Base-by-base conservation (phyloP, 1,140 invertebrate genomes). In the Apocrypta bakeri region DNA sequence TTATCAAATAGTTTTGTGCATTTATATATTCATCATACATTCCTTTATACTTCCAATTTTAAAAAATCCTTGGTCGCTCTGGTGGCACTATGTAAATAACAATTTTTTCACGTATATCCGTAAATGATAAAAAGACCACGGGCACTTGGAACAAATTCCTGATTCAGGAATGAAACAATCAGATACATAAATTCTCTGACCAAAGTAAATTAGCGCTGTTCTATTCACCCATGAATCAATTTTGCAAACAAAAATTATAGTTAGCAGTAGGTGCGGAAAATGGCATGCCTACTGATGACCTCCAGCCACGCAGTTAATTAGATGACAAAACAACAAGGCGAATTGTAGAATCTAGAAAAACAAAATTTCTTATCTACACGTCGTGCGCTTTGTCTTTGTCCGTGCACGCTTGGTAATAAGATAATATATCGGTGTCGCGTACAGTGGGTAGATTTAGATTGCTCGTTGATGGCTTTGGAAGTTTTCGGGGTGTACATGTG, bases 401-500 rank as follows among this genome's bases (percentile, higher is more conserved):
- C 17, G n/a, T n/a, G n/a, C n/a, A n/a, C n/a, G n/a, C n/a, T n/a
- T n/a, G n/a, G n/a, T n/a, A n/a, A 56, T 56, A 17, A 79, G 37
- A 31, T 11, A 40, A 37, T 21, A 37, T 63, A 75, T 64, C 25
- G 29, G 29, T 31, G 33, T 25, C 24, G 48, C 21, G 48, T 4
- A 7, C 3, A 2, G 17, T 21, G 27, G 21, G n/a, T 2, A n/a
- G 40, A 56, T n/a, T 48, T 25, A 14, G 64, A 48, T 56, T 72
- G 21, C 12, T 27, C 66, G 27, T 37, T 72, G 27, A 72, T 79
- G n/a, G 42, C 61, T 72, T 48, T 12, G n/a, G 40, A 79, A 79
- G 48, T 79, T 79, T 78, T 69, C 27, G 25, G 9, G 1, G 63
- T 12, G 66, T 29, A 56, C 2, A 56, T 7, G 48, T 56, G 31